Conservation (phyloP, 2,113 vertebrate species). For the Athene cunicularia region DNA sequence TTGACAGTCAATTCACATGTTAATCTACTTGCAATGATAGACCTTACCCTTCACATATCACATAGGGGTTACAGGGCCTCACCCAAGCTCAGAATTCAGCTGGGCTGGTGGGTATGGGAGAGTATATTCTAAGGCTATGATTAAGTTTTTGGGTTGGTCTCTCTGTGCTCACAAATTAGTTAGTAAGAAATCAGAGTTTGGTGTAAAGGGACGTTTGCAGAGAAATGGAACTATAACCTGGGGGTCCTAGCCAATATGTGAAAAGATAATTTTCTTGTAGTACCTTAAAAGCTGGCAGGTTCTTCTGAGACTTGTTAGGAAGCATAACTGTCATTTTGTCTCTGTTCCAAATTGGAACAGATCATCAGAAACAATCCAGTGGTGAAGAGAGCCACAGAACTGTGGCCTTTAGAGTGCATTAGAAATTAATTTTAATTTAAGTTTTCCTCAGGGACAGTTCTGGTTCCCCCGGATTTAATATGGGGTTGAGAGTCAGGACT, state of each 20-base stretch:
- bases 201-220: neutral
- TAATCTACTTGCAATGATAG: neutral
- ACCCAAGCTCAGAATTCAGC: neutral
- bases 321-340: conserved; percentile 35
- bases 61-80: neutral
- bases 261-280: conserved; percentile 6
- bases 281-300: neutral
- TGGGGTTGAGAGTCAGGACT: neutral
- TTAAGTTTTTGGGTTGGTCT: neutral
- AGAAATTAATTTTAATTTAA: conserved; percentile 27
- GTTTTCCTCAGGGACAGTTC: neutral
- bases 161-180: neutral
- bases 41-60: neutral
- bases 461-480: neutral
- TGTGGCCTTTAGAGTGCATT: neutral
- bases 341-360: conserved; percentile 37
- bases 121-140: neutral
- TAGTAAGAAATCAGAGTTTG: neutral
- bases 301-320: conserved; percentile 18
- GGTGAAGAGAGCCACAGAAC: neutral
- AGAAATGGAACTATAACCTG: neutral
- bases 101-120: neutral
- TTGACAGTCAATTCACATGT: neutral
- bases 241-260: neutral
- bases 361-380: neutral